Conservation (phyloP, 2,113 vertebrate species). For the Gobio gobio region DNA sequence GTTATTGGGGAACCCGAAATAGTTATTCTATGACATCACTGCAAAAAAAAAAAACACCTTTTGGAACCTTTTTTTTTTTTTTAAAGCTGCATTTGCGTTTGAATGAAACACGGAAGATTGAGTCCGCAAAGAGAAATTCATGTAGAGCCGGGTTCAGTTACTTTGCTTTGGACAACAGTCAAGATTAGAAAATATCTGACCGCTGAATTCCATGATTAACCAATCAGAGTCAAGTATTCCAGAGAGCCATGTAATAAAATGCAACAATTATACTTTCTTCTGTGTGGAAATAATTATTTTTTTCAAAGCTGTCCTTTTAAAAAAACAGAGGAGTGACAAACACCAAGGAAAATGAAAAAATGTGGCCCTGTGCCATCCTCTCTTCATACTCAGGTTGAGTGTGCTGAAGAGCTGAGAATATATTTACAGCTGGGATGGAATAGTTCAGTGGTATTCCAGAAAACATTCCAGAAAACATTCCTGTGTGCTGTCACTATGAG, state of each 20-base stretch:
- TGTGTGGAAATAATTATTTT: neutral
- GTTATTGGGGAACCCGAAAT: too few species aligned
- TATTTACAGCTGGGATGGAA: neutral
- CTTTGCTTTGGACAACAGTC: neutral
- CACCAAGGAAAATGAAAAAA: neutral
- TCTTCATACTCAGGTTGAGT: neutral
- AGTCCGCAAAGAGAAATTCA: neutral
- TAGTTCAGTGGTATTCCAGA: neutral
- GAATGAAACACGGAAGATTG: neutral
- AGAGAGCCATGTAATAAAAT: neutral
- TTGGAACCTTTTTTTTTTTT: too few species aligned
- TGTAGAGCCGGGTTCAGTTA: neutral
- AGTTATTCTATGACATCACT: too few species aligned
- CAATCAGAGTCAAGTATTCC: neutral
- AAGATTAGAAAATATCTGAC: neutral
- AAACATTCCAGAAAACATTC: neutral
- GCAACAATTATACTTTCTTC: neutral
- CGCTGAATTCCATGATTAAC: neutral
- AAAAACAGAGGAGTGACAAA: neutral
- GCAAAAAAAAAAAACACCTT: too few species aligned
- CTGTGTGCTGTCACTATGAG: conserved; percentile 19
- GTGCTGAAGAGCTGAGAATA: neutral
- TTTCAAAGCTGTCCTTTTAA: neutral
- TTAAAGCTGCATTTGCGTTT: too few species aligned
- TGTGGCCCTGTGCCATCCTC: neutral